Conservation (phyloP, 2,797 vertebrate species). For the Botia kubotai region DNA sequence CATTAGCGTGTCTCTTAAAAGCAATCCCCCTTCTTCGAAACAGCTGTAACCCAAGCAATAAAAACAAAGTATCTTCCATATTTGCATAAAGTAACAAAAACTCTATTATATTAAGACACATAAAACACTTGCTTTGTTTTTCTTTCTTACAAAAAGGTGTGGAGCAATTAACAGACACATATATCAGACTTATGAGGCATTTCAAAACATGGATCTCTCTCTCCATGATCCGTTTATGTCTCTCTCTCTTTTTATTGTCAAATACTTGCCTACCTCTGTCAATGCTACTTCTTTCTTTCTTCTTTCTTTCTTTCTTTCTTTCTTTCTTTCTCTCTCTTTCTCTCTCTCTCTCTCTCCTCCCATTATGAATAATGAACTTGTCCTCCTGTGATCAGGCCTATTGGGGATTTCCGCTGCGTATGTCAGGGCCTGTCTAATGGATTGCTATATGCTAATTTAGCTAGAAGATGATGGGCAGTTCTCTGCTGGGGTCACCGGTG, state of each 20-base stretch:
- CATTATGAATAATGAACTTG: slow-evolving; percentile 59
- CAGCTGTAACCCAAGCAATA: neutral
- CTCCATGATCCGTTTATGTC: slow-evolving; percentile 3
- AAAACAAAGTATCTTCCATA: neutral
- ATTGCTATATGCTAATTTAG: slow-evolving; percentile 56
- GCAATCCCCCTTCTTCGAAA: neutral
- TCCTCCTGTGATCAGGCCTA: slow-evolving; percentile 53
- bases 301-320: slow-evolving; percentile 9
- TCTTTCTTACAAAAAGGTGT: neutral
- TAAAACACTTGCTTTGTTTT: neutral
- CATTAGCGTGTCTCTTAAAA: neutral
- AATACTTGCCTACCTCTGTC: neutral
- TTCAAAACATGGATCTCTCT: slow-evolving; percentile 23
- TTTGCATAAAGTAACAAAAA: slow-evolving; percentile 12
- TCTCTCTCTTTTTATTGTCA: neutral
- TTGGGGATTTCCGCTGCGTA: slow-evolving; percentile 52
- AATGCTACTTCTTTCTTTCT: neutral
- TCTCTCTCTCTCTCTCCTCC: slow-evolving; percentile 23
- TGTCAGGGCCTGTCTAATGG: slow-evolving; percentile 56
- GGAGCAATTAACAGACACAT: neutral
- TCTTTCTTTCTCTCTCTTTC: neutral
- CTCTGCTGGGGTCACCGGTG: slow-evolving; percentile 52
- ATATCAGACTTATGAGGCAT: neutral
- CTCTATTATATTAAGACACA: neutral
- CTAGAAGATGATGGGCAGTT: slow-evolving; percentile 45